Percentiles rank a stretch among this genome's conserved stretches.
phyloP scores from a whole-genome alignment of 2,888 invertebrate species.

The Asteroscopus sphinx region DNA sequence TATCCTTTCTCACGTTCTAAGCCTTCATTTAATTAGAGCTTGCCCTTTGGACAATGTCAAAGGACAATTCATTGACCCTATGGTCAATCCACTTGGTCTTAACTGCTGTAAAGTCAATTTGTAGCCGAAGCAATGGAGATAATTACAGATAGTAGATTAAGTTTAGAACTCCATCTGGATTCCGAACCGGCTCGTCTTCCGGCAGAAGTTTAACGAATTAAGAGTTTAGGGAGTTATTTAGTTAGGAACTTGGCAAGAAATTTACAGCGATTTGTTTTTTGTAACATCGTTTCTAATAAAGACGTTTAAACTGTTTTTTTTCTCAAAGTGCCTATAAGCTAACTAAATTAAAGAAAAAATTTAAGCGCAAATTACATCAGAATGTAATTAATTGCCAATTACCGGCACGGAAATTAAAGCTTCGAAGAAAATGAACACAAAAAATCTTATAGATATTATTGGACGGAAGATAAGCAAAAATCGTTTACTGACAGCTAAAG shows the following conservation, averaged over 20 bases:
- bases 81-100: slow-evolving; percentile 40
- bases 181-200: slow-evolving; percentile 35
- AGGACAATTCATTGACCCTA: slow-evolving; percentile 52
- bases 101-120: slow-evolving; percentile 46
- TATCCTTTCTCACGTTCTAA: slow-evolving; percentile 46
- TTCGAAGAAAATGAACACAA: slow-evolving; percentile 14
- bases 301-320: slow-evolving; percentile 14
- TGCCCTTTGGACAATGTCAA: slow-evolving; percentile 50
- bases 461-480: slow-evolving; percentile 7
- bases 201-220: slow-evolving; percentile 48
- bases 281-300: slow-evolving; percentile 36
- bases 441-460: slow-evolving; percentile 10
- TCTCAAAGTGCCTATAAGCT: slow-evolving; percentile 1
- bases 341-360: slow-evolving; percentile 16
- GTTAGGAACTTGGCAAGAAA: slow-evolving; percentile 31
- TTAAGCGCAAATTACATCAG: slow-evolving; percentile 10
- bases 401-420: slow-evolving; percentile 31
- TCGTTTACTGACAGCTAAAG: not conserved
- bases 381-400: slow-evolving; percentile 33
- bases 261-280: slow-evolving; percentile 37
- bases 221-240: slow-evolving; percentile 43
- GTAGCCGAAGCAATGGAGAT: slow-evolving; percentile 42
- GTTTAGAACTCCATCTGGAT: slow-evolving; percentile 48
- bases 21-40: slow-evolving; percentile 49
- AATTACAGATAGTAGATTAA: slow-evolving; percentile 42